Conservation (phyloP, 2,888 invertebrate species). For the Drosophila algonquin region DNA sequence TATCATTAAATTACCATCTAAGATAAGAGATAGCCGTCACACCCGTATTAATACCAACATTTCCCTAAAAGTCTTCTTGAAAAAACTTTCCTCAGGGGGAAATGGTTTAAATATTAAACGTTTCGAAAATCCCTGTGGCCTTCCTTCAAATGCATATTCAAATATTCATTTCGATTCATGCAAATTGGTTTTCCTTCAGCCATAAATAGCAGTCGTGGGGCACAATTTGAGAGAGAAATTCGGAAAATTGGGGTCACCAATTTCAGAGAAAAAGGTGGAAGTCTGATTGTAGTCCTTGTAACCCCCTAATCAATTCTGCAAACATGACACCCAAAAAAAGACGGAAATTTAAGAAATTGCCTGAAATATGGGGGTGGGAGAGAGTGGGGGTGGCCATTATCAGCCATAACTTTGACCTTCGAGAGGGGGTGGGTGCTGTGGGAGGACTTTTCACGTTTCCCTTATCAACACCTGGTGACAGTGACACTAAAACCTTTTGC, state of each 20-base stretch:
- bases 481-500: slow-evolving; percentile 72
- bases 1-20: too few relatives aligned
- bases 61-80: background rate
- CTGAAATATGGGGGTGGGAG: background rate
- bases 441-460: slow-evolving; percentile 31
- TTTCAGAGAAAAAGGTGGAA: background rate
- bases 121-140: background rate
- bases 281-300: background rate
- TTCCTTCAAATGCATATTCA: background rate
- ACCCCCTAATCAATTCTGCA: background rate
- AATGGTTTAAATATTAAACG: background rate
- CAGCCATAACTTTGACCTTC: slow-evolving; percentile 60
- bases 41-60: background rate
- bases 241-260: background rate
- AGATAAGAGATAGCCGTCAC: background rate
- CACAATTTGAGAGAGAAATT: background rate
- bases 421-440: slow-evolving; percentile 8
- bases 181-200: background rate
- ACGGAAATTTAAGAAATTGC: slow-evolving; percentile 16
- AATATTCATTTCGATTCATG: slow-evolving; percentile 1
- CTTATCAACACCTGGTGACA: slow-evolving; percentile 74
- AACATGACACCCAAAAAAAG: background rate
- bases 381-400: slow-evolving; percentile 7
- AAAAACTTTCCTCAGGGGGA: background rate
- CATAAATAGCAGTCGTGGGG: background rate